Percentiles rank a stretch among this genome's conserved stretches.
phyloP scores from a whole-genome alignment of 1,140 invertebrate species.

The Rhizoglyphus robini region DNA sequence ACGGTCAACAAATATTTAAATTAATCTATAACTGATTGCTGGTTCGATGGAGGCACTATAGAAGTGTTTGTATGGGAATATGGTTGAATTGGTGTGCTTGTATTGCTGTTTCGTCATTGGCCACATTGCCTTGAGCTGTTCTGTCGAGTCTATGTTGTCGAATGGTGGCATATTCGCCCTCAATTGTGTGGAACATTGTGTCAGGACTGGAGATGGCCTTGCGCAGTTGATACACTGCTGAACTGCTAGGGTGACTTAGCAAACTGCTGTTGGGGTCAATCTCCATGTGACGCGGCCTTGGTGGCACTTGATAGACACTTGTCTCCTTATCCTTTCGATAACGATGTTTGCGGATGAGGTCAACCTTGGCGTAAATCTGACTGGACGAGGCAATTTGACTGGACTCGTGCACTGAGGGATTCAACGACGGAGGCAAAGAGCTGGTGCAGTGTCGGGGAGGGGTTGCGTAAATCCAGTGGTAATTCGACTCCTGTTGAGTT shows the following conservation, averaged over 20 bases:
- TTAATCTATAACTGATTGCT: too few relatives aligned
- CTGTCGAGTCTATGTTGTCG: neutral
- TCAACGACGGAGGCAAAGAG: constrained; percentile 3
- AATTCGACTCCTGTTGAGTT: neutral
- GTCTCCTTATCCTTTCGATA: constrained; percentile 10
- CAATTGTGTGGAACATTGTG: neutral
- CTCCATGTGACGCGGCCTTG: neutral
- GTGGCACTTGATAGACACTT: constrained; percentile 11
- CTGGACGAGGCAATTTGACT: neutral
- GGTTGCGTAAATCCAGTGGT: constrained; percentile 6
- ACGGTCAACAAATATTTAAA: too few relatives aligned
- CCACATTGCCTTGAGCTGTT: neutral
- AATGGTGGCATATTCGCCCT: neutral
- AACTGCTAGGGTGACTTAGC: neutral
- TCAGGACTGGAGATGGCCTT: constrained; percentile 7
- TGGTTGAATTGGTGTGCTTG: neutral
- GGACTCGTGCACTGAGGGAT: constrained; percentile 3
- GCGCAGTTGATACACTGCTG: constrained; percentile 1
- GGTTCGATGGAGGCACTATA: too few relatives aligned
- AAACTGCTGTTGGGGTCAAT: neutral
- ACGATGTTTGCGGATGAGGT: constrained; percentile 16
- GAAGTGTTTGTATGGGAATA: neutral
- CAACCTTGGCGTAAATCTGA: constrained; percentile 16
- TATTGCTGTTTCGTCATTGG: neutral
- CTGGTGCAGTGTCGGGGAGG: neutral